phyloP scores from a whole-genome alignment of 2,888 invertebrate genomes.

The Neelides folsomi region DNA sequence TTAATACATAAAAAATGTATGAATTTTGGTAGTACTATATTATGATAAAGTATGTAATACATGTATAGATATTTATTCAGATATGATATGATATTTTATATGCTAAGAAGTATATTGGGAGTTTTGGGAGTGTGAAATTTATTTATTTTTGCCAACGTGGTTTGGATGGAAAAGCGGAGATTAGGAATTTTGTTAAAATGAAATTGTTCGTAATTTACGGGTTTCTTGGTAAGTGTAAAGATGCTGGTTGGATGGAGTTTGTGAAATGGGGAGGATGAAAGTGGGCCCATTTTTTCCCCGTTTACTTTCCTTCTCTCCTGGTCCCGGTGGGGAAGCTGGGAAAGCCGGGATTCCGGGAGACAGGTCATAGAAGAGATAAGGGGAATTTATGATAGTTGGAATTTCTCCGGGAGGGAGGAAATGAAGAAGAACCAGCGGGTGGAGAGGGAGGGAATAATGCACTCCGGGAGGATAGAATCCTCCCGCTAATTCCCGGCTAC shows the following conservation, averaged over 20 bases:
- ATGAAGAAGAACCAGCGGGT: conserved; percentile 9
- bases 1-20: too few species aligned
- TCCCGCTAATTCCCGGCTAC: not conserved
- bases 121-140: too few species aligned
- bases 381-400: conserved; percentile 18
- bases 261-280: conserved; percentile 15
- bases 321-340: not conserved
- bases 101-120: too few species aligned
- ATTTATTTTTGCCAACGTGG: too few species aligned
- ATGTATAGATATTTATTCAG: too few species aligned
- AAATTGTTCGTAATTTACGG: not conserved
- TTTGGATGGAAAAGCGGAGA: too few species aligned
- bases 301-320: conserved; percentile 15
- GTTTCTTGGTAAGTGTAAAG: not conserved
- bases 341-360: conserved; percentile 9
- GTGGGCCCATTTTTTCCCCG: conserved; percentile 19
- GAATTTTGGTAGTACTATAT: too few species aligned
- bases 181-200: too few species aligned
- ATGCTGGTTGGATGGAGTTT: not conserved
- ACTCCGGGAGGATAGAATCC: not conserved
- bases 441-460: conserved; percentile 6
- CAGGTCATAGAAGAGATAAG: conserved; percentile 20
- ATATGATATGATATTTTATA: too few species aligned
- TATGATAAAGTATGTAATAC: too few species aligned
- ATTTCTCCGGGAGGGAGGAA: not conserved